These are phyloP conservation scores for Phenganax marumi DNA, from an alignment of 92 coral and sea anemone species.

Conservation along the genomic window DNA sequence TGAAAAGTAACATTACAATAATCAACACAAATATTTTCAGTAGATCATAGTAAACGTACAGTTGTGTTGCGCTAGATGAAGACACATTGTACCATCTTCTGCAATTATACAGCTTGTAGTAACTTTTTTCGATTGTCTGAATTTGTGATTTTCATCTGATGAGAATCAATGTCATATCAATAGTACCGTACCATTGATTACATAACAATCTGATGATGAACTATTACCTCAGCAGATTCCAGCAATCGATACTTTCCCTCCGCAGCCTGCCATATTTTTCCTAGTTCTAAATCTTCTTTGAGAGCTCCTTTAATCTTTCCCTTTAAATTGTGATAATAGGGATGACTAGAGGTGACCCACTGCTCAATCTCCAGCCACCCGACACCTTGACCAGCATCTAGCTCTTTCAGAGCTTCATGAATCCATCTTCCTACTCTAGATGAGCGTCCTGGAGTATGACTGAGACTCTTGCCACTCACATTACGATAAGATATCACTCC, in stretches of 20 bases:
- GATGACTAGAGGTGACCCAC: slow-evolving; percentile 80
- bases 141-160: not conserved
- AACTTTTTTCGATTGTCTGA: not conserved
- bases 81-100: not conserved
- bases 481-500: slow-evolving; percentile 97
- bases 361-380: slow-evolving; percentile 83
- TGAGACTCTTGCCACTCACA: slow-evolving; percentile 82
- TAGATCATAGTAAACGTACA: not conserved
- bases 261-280: slow-evolving; percentile 80
- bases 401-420: slow-evolving; percentile 91
- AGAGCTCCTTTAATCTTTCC: slow-evolving; percentile 87
- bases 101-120: not conserved
- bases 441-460: slow-evolving; percentile 75
- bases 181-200: not conserved
- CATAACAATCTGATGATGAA: not conserved
- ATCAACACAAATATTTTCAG: not conserved
- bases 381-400: slow-evolving; percentile 91
- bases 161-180: not conserved
- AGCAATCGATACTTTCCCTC: slow-evolving; percentile 88
- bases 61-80: not conserved
- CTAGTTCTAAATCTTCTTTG: slow-evolving; percentile 86
- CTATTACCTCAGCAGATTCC: slow-evolving; percentile 77
- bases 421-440: slow-evolving; percentile 97
- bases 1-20: slow-evolving; percentile 11
- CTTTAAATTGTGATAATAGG: slow-evolving; percentile 87